Evolutionary conservation across 1,140 invertebrate genomes (phyloP), one percentile per base, ranked within the genome.

Genomic region (Lucilia sericata): DNA sequence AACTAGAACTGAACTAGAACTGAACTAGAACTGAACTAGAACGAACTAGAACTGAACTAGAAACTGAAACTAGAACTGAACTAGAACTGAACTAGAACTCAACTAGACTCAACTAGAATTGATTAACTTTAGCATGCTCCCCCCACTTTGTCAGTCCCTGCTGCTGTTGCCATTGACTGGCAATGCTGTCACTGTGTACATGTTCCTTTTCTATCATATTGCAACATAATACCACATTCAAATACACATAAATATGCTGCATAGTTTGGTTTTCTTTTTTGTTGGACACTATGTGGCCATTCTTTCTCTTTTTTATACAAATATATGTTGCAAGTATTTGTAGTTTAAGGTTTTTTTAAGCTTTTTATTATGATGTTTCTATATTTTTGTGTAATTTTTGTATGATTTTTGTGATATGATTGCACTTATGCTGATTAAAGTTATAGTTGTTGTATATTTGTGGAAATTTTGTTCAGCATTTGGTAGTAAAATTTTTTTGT

Each of bases 401-500:
- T 60, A 7, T 60, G 14, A 60, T 60, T 60, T 60, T 60, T 60
- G n/a, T 70, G 65, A 21, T 70, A 25, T 70, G 65, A 70, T 70
- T 70, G 65, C 65, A 70, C 65, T 70, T 70, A 70, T 70, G 65
- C 65, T 70, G 65, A 70, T 70, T 70, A 70, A 70, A 70, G 65
- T 25, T 21, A 25, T 42, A 7, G 42, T 42, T 42, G 42, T 42
- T 42, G 42, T 70, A 25, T 25, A 25, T 70, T 19, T 65, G n/a
- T 49, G 49, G 12, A 12, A 10, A 12, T 55, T 55, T 55, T 55
- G 2, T 7, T 42, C n/a, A n/a, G n/a, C n/a, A n/a, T n/a, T n/a
- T n/a, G n/a, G n/a, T n/a, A n/a, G n/a, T n/a, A n/a, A n/a, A n/a
- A n/a, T n/a, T 8, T 10, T 8, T 8, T 70, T 25, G 25, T 70